Evolutionary conservation across 2,113 vertebrate species (phyloP), one percentile per base, ranked within the genome.

Genomic region (Cephalopholis sonnerati): DNA sequence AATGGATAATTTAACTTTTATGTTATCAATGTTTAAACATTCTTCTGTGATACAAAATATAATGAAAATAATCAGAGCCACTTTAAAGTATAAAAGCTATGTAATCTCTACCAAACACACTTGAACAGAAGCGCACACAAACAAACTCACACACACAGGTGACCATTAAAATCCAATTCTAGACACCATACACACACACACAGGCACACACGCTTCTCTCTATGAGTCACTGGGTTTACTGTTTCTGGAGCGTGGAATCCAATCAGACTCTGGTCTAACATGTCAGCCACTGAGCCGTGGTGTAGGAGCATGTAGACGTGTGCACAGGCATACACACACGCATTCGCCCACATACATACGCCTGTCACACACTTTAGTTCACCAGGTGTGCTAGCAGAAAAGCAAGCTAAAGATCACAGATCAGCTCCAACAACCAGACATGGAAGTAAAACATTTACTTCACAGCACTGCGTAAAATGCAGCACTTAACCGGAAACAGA

Each of bases 201-300:
- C 65, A 59, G 53, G 62, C 62, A 73, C 46, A 29, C 10, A 36
- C 20, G 68, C 51, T 77, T 67, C 85, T 77, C 44, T 76, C 36
- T 75, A n/a, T 59, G 57, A 90, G 25, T 83, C 79, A 74, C 65
- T 74, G 66, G 55, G 39, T 75, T 87, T 81, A 85, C 89, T 70
- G 83, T 92, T 93, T 93, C 78, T 91, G 84, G 66, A 93, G 89
- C 86, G 12, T 91, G 59, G 76, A 93, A 92, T 93, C 84, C 76
- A 93, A 92, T 92, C 87, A 85, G 77, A 88, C 76, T 72, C 68
- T 53, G 48, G 80, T 89, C 83, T 81, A 76, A 89, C 84, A 92
- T 88, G 67, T 91, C 77, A 83, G 81, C 57, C 73, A 79, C 72
- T 81, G 68, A 91, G 86, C 78, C 25, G 12, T 55, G 48, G 71